Percentiles rank a stretch among this genome's conserved stretches.
These are phyloP conservation scores for Plodia interpunctella DNA, from an alignment of 1,140 invertebrate genomes.

Conservation along the genomic window DNA sequence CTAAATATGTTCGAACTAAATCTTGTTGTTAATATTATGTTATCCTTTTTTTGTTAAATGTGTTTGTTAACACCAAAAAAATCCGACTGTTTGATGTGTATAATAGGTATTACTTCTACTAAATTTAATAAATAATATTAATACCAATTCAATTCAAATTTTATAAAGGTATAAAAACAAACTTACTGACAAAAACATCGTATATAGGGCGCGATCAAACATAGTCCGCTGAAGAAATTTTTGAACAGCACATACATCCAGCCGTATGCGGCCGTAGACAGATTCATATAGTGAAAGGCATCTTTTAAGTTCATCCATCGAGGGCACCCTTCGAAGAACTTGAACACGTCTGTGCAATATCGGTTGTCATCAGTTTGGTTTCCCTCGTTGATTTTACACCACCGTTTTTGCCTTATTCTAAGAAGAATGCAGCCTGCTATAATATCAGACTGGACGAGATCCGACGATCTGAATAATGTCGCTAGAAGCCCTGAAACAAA, in stretches of 20 bases:
- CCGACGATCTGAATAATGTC: slow-evolving; percentile 84
- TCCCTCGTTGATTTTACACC: slow-evolving; percentile 54
- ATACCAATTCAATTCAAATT: neutral
- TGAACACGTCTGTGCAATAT: slow-evolving; percentile 78
- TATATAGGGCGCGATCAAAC: slow-evolving; percentile 80
- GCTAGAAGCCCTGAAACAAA: slow-evolving; percentile 79
- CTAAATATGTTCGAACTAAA: too few relatives aligned
- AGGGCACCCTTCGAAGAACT: slow-evolving; percentile 77
- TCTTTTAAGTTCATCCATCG: slow-evolving; percentile 85
- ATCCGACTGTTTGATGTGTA: too few relatives aligned
- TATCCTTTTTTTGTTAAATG: too few relatives aligned
- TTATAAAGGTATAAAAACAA: neutral
- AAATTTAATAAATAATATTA: neutral
- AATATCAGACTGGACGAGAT: slow-evolving; percentile 90
- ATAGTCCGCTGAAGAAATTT: slow-evolving; percentile 82
- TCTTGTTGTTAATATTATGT: too few relatives aligned
- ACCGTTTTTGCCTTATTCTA: slow-evolving; percentile 79
- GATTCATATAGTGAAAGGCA: slow-evolving; percentile 83
- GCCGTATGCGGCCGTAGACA: slow-evolving; percentile 87
- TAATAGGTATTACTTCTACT: neutral
- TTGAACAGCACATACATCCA: slow-evolving; percentile 88
- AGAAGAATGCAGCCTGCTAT: slow-evolving; percentile 88
- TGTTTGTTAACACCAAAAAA: too few relatives aligned
- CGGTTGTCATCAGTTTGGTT: slow-evolving; percentile 77
- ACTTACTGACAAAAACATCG: slow-evolving; percentile 80